Percentiles rank a stretch among this genome's conserved stretches.
Evolutionary conservation across 2,113 vertebrate species (phyloP).

Genomic region (Agapornis roseicollis): DNA sequence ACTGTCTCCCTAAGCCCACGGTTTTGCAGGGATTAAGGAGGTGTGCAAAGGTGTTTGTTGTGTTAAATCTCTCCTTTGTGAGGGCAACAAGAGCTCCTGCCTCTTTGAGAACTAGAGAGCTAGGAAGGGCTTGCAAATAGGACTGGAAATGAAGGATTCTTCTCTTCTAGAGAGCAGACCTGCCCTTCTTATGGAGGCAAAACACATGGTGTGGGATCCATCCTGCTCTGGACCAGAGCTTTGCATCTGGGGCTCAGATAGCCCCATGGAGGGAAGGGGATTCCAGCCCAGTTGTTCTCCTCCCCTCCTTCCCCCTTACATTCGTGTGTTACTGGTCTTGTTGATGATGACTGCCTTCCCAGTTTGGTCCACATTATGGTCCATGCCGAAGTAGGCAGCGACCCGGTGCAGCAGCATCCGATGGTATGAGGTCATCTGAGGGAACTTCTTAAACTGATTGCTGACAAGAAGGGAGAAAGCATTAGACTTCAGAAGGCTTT

Average conservation of each 20-base stretch:
- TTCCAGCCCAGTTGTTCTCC: not conserved
- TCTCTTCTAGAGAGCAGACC: not conserved
- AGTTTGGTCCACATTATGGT: constrained; percentile 98
- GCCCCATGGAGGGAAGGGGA: not conserved
- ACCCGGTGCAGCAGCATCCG: constrained; percentile 98
- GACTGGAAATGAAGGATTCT: not conserved
- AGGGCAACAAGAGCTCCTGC: not conserved
- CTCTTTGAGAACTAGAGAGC: not conserved
- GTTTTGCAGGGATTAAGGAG: not conserved
- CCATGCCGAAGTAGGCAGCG: constrained; percentile 99
- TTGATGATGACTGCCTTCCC: constrained; percentile 99
- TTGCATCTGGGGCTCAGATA: not conserved
- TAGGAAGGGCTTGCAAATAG: not conserved
- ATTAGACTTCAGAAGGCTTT: not conserved
- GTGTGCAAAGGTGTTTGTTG: accelerated
- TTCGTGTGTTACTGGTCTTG: constrained; percentile 97
- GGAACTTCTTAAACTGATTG: constrained; percentile 99
- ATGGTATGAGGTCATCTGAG: constrained; percentile 99
- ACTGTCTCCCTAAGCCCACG: not conserved
- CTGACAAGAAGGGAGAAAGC: constrained; percentile 64
- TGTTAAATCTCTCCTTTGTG: not conserved
- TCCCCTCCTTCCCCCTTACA: constrained; percentile 79
- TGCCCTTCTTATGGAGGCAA: not conserved
- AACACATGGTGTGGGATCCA: not conserved
- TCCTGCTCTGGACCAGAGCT: not conserved